Evolutionary conservation across 2,113 vertebrate genomes (phyloP), one percentile per base, ranked within the genome.

Genomic region (Cyprinodon brontotheroides): DNA sequence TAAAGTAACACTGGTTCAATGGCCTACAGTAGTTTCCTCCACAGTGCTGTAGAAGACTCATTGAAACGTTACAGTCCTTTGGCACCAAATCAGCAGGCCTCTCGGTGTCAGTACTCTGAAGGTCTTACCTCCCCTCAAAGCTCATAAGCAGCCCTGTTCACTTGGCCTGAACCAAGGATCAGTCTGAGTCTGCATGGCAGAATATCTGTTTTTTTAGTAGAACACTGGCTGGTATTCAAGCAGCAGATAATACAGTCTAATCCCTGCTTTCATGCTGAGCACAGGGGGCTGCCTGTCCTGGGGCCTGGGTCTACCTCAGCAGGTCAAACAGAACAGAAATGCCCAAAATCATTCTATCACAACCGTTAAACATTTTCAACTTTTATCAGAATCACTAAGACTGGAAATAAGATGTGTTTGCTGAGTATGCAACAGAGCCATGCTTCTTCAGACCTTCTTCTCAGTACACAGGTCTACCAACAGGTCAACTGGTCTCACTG

Each of bases 381-480:
- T 20, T 9, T 17, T 20, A 4, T 53, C 17, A 53, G 8, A 15
- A 53, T 20, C 20, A 53, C 5, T 20, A 53, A 53, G 2, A 14
- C 47, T 17, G 14, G 17, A 53, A 53, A 53, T 4, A 53, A 53
- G 7, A 53, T 29, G 29, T 1, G 29, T 29, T 29, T 29, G 29
- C 29, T 29, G 29, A 29, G 29, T 29, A 29, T 79, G 65, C 70
- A 68, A 65, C 45, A 75, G 65, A 48, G 41, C 68, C 70, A 47
- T 63, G 38, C 68, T 62, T 77, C 57, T 70, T 75, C 37, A 29
- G 14, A 53, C 17, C 48, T 53, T 50, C 48, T 61, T 65, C 72
- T 65, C 50, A 62, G 68, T 78, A 74, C 74, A 38, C 74, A 67
- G 29, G 38, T 61, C 5, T 37, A 20, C 71, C 43, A 57, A 79